A percentile compares a stretch with the other conserved stretches of the same genome.
Conservation (phyloP, 2,113 vertebrate species). For the Cyprinodon brontotheroides region DNA sequence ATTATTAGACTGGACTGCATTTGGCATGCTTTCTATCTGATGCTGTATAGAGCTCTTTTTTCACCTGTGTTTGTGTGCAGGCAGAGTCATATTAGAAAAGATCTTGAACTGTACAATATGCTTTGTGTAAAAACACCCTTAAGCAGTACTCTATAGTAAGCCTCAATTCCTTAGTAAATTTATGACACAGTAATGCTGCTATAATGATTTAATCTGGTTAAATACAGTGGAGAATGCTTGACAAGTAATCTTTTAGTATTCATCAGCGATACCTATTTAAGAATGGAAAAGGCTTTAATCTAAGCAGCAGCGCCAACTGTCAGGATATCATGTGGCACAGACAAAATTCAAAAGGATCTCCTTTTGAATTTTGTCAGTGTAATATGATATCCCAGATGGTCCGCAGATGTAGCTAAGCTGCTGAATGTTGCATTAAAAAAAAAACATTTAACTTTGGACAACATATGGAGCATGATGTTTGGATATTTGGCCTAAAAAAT, state of each 20-base stretch:
- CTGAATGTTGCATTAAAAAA: constrained; percentile 4
- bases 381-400: not conserved
- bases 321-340: constrained; percentile 35
- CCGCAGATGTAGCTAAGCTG: constrained; percentile 12
- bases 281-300: not conserved
- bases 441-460: not conserved
- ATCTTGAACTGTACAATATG: not conserved
- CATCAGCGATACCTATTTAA: not conserved
- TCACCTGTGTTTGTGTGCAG: not conserved
- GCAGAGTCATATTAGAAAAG: not conserved
- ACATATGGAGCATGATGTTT: not conserved
- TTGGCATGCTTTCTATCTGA: constrained; percentile 9
- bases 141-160: not conserved
- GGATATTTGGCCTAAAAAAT: not conserved
- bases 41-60: not conserved
- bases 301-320: constrained; percentile 41
- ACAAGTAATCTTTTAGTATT: not conserved
- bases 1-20: constrained; percentile 8
- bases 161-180: not conserved
- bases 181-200: not conserved
- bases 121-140: not conserved
- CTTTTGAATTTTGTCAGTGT: not conserved
- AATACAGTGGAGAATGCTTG: not conserved
- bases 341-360: constrained; percentile 8
- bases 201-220: not conserved